A percentile compares a stretch with the other conserved stretches of the same genome.
phyloP scores from a whole-genome alignment of 2,113 vertebrate genomes.

The Connochaetes taurinus region DNA sequence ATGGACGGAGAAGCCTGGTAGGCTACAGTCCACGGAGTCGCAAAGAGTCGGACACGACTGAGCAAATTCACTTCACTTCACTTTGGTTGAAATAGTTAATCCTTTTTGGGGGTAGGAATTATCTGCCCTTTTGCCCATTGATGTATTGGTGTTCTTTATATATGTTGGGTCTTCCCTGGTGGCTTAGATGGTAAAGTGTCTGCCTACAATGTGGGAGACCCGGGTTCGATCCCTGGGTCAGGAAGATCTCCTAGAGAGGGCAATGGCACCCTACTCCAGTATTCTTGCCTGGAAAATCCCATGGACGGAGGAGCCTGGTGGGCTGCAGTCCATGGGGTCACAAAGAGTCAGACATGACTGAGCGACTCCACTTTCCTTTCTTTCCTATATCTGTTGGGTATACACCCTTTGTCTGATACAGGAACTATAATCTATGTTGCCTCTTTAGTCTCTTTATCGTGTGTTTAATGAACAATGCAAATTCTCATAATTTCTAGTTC shows the following conservation, averaged over 20 bases:
- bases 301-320: not conserved
- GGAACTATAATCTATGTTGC: not conserved
- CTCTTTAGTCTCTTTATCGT: not conserved
- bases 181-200: rapidly evolving
- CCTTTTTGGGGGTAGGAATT: not conserved
- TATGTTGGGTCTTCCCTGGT: not conserved
- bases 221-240: not conserved
- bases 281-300: not conserved
- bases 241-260: not conserved
- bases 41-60: too few species aligned
- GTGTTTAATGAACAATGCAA: not conserved
- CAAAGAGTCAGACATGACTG: not conserved
- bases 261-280: not conserved
- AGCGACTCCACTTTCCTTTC: not conserved
- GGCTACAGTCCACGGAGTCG: too few species aligned
- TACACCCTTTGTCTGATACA: not conserved
- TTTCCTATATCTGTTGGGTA: not conserved
- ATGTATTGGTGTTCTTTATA: not conserved
- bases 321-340: not conserved
- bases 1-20: too few species aligned
- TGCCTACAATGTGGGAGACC: not conserved
- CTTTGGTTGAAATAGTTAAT: not conserved
- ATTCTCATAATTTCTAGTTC: not conserved
- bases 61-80: too few species aligned
- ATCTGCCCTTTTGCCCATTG: not conserved